A percentile compares a stretch with the other conserved stretches of the same genome.
Conservation (phyloP, 23 tunicate genomes). For the Styela clava region DNA sequence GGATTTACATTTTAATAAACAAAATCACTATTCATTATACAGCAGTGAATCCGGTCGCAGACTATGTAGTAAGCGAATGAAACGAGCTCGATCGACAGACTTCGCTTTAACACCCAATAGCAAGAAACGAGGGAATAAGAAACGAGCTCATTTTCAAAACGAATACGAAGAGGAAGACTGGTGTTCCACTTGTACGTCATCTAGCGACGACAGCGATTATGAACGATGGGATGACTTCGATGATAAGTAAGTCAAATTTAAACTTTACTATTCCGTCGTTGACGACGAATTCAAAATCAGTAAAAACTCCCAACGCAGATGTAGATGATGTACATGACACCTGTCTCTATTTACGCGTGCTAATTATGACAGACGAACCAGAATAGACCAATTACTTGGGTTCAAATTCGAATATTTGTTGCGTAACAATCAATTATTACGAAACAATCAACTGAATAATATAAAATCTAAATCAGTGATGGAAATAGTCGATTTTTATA, state of each 20-base stretch:
- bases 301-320: conserved; percentile 19
- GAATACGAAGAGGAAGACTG: conserved; percentile 87
- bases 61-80: conserved; percentile 78
- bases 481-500: too few species aligned
- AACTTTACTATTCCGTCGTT: not conserved
- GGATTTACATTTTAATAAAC: too few species aligned
- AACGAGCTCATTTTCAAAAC: conserved; percentile 32
- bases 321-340: conserved; percentile 19
- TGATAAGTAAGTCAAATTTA: not conserved
- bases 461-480: too few species aligned
- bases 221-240: conserved; percentile 90
- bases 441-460: too few species aligned
- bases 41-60: conserved; percentile 29
- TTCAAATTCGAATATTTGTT: too few species aligned
- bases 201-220: conserved; percentile 96
- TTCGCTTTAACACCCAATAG: conserved; percentile 48
- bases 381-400: not conserved
- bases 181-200: conserved; percentile 99
- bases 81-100: conserved; percentile 90
- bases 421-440: too few species aligned
- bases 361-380: not conserved
- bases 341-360: too few species aligned
- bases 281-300: not conserved
- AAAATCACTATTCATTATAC: not conserved
- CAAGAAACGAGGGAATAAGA: conserved; percentile 29